Percentiles rank a stretch among this genome's conserved stretches.
Conservation (phyloP, 1,140 invertebrate genomes). For the Aricia agestis region DNA sequence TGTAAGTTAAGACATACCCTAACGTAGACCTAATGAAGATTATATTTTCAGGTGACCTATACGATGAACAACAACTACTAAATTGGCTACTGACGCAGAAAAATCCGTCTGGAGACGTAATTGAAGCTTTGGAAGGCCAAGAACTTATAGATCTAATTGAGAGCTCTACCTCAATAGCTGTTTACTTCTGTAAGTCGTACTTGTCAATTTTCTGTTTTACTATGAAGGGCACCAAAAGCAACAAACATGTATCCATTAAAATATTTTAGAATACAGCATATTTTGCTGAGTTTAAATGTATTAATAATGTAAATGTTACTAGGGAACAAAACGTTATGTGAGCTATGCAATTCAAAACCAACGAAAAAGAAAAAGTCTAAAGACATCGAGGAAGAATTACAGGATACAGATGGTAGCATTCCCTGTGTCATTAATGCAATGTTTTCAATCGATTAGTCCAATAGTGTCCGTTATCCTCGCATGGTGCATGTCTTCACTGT, state of each 20-base stretch:
- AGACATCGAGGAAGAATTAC: conserved; percentile 73
- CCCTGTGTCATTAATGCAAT: conserved; percentile 32
- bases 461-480: conserved; percentile 11
- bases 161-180: conserved; percentile 88
- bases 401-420: conserved; percentile 70
- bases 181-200: conserved; percentile 92
- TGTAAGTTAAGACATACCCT: background rate
- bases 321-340: conserved; percentile 92
- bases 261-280: background rate
- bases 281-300: background rate
- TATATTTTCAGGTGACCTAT: conserved; percentile 84
- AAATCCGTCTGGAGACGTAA: conserved; percentile 92
- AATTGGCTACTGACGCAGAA: conserved; percentile 94
- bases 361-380: conserved; percentile 79
- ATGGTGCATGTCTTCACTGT: conserved; percentile 11
- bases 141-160: conserved; percentile 88
- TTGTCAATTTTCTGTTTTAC: background rate
- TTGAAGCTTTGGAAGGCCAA: conserved; percentile 91
- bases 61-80: conserved; percentile 91
- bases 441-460: conserved; percentile 12
- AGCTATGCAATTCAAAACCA: conserved; percentile 85
- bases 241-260: background rate
- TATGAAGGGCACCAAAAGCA: background rate
- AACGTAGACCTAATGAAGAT: conserved; percentile 1
- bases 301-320: conserved; percentile 51